Percentiles rank a stretch among this genome's conserved stretches.
Evolutionary conservation across 2,797 vertebrate species (phyloP).

Genomic region (Takifugu rubripes): DNA sequence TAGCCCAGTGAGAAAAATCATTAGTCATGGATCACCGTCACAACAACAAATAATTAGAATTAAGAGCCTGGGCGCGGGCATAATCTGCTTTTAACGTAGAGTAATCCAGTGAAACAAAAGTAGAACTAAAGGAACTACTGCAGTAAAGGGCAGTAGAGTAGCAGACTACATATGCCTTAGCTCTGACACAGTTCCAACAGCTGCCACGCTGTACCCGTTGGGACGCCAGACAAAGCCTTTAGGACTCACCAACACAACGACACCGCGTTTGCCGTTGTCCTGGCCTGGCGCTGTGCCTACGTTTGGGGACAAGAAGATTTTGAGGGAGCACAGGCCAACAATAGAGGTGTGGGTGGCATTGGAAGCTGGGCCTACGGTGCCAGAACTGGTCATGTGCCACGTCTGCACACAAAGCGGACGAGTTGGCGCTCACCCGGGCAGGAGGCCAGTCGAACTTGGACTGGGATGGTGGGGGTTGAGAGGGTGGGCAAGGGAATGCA

Average conservation of each 20-base stretch:
- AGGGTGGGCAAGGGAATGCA: constrained; percentile 40
- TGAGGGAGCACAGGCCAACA: constrained; percentile 42
- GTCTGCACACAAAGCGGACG: constrained; percentile 55
- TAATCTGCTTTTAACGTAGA: no score
- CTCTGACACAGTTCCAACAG: no score
- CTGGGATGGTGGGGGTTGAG: constrained; percentile 37
- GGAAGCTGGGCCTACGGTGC: constrained; percentile 40
- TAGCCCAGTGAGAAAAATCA: no score
- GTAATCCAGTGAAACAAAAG: no score
- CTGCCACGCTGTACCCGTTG: no score
- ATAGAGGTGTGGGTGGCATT: constrained; percentile 50
- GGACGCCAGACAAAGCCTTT: not conserved
- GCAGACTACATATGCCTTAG: no score
- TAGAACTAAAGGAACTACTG: no score
- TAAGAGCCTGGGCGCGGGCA: no score
- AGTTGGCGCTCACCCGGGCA: constrained; percentile 52
- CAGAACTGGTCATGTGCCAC: constrained; percentile 54
- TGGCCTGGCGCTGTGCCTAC: constrained; percentile 46
- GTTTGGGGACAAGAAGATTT: constrained; percentile 27
- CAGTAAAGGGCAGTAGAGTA: no score
- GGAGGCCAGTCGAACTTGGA: constrained; percentile 38
- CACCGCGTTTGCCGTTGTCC: constrained; percentile 31
- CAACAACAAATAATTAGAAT: no score
- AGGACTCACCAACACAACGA: constrained; percentile 6
- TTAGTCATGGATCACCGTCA: no score